A percentile compares a stretch with the other conserved stretches of the same genome.
Evolutionary conservation across 2,888 invertebrate genomes (phyloP).

Genomic region (Mycalesis mineus): DNA sequence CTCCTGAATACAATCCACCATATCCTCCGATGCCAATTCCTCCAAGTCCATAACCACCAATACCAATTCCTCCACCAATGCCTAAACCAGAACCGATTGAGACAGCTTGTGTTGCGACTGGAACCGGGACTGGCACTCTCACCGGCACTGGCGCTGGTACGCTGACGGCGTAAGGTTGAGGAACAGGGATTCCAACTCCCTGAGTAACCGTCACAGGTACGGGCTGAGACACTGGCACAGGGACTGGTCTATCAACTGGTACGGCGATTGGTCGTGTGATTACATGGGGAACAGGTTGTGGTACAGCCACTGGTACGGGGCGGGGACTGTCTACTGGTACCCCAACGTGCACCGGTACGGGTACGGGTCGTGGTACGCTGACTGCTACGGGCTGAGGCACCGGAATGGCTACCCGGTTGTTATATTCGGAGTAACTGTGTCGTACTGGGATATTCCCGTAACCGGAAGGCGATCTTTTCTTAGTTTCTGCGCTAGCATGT

Average conservation of each 20-base stretch:
- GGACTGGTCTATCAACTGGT: conserved; percentile 74
- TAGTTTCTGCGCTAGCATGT: conserved; percentile 22
- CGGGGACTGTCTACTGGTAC: conserved; percentile 68
- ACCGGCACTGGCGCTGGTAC: conserved; percentile 63
- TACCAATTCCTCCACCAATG: conserved; percentile 12
- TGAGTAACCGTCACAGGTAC: conserved; percentile 73
- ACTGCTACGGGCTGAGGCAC: conserved; percentile 71
- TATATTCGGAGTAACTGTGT: conserved; percentile 63
- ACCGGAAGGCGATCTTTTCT: conserved; percentile 31
- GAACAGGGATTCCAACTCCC: conserved; percentile 73
- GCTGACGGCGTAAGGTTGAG: conserved; percentile 70
- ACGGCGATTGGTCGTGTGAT: conserved; percentile 66
- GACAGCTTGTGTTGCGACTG: conserved; percentile 37
- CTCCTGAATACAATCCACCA: conserved; percentile 15
- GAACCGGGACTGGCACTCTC: conserved; percentile 51
- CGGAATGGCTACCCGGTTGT: conserved; percentile 72
- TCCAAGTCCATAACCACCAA: conserved; percentile 4
- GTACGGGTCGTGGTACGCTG: conserved; percentile 59
- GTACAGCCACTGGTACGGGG: conserved; percentile 53
- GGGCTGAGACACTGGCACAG: conserved; percentile 75
- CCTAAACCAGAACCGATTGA: conserved; percentile 11
- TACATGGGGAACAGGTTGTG: conserved; percentile 64
- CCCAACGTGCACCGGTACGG: conserved; percentile 69
- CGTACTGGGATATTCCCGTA: conserved; percentile 46
- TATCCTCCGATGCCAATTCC: conserved; percentile 13